Percentiles rank a stretch among this genome's conserved stretches.
These are phyloP conservation scores for Conomelus anceps DNA, from an alignment of 2,888 invertebrate species.

Conservation along the genomic window DNA sequence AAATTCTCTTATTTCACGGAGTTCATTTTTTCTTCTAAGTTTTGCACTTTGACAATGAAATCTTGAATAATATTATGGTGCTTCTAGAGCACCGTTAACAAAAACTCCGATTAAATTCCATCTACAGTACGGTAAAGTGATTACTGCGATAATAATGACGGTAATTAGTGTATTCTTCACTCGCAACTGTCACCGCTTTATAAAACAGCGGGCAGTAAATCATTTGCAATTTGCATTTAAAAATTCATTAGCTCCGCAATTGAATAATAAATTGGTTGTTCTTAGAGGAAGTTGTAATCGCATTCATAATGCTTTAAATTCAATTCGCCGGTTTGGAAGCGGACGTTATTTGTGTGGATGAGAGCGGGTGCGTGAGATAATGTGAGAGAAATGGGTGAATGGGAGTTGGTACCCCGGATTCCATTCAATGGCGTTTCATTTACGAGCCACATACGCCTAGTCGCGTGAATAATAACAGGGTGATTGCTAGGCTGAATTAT, in stretches of 20 bases:
- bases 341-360: not conserved
- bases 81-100: too few species aligned
- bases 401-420: not conserved
- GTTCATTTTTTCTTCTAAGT: too few species aligned
- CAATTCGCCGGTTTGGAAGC: not conserved
- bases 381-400: not conserved
- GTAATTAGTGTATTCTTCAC: not conserved
- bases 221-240: not conserved
- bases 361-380: not conserved
- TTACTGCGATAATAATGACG: not conserved
- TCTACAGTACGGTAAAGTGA: not conserved
- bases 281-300: not conserved
- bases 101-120: not conserved
- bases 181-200: not conserved
- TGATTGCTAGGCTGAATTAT: not conserved
- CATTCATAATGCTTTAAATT: not conserved
- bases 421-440: not conserved
- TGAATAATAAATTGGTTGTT: not conserved
- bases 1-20: too few species aligned
- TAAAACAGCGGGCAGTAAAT: not conserved
- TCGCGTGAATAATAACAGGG: not conserved
- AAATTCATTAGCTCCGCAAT: not conserved
- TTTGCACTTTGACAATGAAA: too few species aligned
- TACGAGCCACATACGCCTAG: not conserved
- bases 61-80: too few species aligned